Conservation (phyloP, 1,140 invertebrate genomes). For the Tetramorium alpestre region DNA sequence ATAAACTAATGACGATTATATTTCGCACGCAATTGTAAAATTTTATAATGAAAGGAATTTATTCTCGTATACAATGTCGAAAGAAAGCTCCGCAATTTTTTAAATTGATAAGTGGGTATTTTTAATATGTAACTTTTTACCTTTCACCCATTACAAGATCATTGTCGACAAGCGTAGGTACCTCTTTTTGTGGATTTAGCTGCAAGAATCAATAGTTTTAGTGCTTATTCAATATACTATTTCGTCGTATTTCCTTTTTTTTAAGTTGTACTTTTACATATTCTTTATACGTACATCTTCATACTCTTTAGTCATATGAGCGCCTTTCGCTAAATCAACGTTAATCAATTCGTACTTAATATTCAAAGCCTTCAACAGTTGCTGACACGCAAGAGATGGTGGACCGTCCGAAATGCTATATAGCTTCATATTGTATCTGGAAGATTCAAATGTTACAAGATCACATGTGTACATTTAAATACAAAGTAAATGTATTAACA, state of each 20-base stretch:
- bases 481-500: background rate
- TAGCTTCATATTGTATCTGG: constrained; percentile 86
- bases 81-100: background rate
- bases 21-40: background rate
- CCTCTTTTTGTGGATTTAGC: constrained; percentile 93
- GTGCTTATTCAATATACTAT: constrained; percentile 6
- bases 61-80: background rate
- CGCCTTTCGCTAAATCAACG: constrained; percentile 89
- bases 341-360: constrained; percentile 89
- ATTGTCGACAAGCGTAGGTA: constrained; percentile 91
- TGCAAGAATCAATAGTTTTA: constrained; percentile 78
- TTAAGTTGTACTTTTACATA: constrained; percentile 87
- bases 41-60: background rate
- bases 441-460: background rate
- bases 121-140: constrained; percentile 74
- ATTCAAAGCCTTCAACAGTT: constrained; percentile 88
- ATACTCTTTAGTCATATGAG: constrained; percentile 90
- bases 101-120: background rate
- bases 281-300: constrained; percentile 83
- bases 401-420: constrained; percentile 91
- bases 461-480: background rate
- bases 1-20: background rate
- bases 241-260: background rate
- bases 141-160: constrained; percentile 91
- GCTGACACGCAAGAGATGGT: constrained; percentile 90